These are phyloP conservation scores for Tryphoninae sp. DNA, from an alignment of 2,888 invertebrate species.

Conservation along the genomic window DNA sequence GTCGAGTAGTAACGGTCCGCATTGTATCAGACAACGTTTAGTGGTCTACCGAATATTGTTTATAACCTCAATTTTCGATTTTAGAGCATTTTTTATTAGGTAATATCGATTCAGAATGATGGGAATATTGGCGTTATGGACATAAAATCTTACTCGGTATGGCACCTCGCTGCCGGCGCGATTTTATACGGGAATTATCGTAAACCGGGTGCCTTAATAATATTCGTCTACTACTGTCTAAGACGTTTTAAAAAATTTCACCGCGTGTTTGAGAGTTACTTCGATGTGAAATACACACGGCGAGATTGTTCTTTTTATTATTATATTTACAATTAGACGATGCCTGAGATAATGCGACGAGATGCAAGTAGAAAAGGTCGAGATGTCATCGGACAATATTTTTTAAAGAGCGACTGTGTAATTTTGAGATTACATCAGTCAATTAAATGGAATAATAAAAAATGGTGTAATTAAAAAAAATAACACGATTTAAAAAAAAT, in stretches of 20 bases:
- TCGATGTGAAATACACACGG: neutral
- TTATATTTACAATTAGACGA: too few relatives aligned
- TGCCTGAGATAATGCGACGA: too few relatives aligned
- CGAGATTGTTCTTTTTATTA: too few relatives aligned
- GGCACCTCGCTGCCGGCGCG: neutral
- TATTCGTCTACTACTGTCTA: neutral
- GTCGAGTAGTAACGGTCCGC: constrained; percentile 5
- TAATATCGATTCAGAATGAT: neutral
- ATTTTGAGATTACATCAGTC: too few relatives aligned
- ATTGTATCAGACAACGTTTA: constrained; percentile 2
- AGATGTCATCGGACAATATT: too few relatives aligned
- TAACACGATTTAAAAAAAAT: neutral
- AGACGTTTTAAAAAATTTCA: neutral
- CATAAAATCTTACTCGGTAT: constrained; percentile 4
- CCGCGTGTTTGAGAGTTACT: neutral
- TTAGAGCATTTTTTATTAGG: neutral
- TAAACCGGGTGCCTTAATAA: neutral
- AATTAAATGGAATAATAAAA: too few relatives aligned
- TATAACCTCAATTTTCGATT: constrained; percentile 18
- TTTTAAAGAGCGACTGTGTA: too few relatives aligned
- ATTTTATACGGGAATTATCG: neutral
- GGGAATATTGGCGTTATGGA: neutral
- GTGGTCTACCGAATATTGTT: neutral
- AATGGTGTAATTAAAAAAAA: neutral
- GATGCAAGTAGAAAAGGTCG: too few relatives aligned